Conservation (phyloP, 2,113 vertebrate species). For the Indicator indicator region DNA sequence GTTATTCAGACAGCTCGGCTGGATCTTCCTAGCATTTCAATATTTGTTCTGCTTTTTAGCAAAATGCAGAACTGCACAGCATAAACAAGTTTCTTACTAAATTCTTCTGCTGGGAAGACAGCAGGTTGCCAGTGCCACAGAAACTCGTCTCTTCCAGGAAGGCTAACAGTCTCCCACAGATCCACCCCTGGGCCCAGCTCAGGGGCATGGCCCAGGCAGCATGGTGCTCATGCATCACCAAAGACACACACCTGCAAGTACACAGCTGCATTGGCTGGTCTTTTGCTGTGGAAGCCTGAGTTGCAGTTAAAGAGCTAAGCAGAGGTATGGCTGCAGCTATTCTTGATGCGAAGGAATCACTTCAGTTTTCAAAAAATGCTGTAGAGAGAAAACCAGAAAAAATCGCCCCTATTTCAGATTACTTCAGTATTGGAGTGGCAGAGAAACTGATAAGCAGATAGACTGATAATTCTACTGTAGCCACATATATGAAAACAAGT, state of each 20-base stretch:
- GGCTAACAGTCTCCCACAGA: neutral
- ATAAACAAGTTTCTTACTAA: neutral
- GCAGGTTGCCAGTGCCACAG: neutral
- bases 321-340: neutral
- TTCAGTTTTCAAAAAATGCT: neutral
- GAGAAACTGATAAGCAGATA: neutral
- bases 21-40: neutral
- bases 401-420: neutral
- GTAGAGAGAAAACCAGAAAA: neutral
- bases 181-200: fast-evolving
- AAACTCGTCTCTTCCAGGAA: neutral
- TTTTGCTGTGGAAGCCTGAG: fast-evolving
- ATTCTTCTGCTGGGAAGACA: neutral
- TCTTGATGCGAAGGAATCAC: neutral
- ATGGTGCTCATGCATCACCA: fast-evolving
- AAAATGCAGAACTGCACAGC: neutral
- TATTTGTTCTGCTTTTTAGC: slow-evolving; percentile 1
- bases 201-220: neutral
- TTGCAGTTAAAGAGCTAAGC: neutral
- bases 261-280: neutral
- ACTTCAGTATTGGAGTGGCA: neutral
- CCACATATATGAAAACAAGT: neutral
- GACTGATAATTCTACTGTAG: neutral
- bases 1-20: neutral
- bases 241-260: neutral